phyloP scores from a whole-genome alignment of 2,113 vertebrate genomes.

The Orientallactaga bullata region DNA sequence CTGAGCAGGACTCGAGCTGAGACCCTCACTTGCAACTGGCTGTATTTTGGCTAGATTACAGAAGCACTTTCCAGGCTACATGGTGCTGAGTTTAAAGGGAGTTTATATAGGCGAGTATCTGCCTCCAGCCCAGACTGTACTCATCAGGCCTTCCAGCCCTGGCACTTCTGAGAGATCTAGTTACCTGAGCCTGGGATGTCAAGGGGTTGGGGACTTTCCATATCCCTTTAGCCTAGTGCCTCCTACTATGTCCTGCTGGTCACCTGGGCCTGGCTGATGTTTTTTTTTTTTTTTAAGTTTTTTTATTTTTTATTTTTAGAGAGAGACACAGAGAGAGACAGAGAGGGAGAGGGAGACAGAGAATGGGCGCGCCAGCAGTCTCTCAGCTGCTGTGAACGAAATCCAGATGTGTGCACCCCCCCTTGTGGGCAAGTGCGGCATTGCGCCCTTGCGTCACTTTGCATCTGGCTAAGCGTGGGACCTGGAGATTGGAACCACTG shows the following conservation, averaged over 20 bases:
- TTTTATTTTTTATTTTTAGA: no score
- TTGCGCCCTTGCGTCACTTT: no score
- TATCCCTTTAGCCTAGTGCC: background rate
- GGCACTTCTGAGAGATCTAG: background rate
- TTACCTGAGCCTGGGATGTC: background rate
- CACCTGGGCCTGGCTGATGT: no score
- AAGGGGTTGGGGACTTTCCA: background rate
- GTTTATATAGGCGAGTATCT: background rate
- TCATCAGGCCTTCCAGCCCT: background rate
- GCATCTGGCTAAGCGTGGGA: no score
- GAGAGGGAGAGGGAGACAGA: no score
- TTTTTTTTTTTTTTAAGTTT: no score
- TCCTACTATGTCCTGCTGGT: fast-evolving
- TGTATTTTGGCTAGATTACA: background rate
- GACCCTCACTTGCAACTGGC: background rate
- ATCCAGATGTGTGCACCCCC: no score
- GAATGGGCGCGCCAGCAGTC: no score
- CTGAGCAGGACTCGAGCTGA: background rate
- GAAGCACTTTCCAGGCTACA: background rate
- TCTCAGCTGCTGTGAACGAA: no score
- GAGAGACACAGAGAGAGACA: no score
- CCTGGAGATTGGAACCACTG: no score
- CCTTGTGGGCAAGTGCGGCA: no score
- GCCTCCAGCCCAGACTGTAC: background rate
- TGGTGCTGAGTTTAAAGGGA: background rate